These are phyloP conservation scores for Chionomys nivalis DNA, from an alignment of 2,113 vertebrate species.

Conservation along the genomic window DNA sequence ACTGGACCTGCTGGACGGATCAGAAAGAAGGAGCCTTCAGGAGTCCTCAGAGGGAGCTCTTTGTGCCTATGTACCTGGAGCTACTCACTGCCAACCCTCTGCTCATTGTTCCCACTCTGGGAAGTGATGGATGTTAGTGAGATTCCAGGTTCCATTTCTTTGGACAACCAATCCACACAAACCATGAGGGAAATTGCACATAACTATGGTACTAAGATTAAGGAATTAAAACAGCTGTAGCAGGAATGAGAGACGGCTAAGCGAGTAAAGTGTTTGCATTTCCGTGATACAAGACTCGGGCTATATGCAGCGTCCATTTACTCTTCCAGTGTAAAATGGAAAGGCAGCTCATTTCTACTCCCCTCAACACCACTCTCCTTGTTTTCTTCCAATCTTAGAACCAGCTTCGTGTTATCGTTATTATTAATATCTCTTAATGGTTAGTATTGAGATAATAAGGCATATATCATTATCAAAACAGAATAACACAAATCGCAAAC, in stretches of 20 bases:
- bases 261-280: background rate
- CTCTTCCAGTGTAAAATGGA: background rate
- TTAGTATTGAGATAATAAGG: background rate
- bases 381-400: background rate
- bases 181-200: background rate
- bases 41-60: background rate
- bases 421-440: background rate
- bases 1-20: no score
- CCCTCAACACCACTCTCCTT: background rate
- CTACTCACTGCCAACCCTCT: background rate
- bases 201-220: background rate
- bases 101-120: background rate
- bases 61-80: background rate
- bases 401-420: background rate
- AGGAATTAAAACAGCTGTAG: background rate
- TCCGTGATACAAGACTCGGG: background rate
- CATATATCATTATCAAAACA: slow-evolving; percentile 4
- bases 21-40: background rate
- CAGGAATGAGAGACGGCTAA: background rate
- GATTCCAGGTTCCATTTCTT: background rate
- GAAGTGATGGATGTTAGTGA: background rate
- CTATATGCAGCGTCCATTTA: background rate
- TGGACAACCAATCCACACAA: background rate
- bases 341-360: background rate
- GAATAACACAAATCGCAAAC: background rate